A percentile compares a stretch with the other conserved stretches of the same genome.
Conservation (phyloP, 1,140 invertebrate species). For the Lordiphosa mommai region DNA sequence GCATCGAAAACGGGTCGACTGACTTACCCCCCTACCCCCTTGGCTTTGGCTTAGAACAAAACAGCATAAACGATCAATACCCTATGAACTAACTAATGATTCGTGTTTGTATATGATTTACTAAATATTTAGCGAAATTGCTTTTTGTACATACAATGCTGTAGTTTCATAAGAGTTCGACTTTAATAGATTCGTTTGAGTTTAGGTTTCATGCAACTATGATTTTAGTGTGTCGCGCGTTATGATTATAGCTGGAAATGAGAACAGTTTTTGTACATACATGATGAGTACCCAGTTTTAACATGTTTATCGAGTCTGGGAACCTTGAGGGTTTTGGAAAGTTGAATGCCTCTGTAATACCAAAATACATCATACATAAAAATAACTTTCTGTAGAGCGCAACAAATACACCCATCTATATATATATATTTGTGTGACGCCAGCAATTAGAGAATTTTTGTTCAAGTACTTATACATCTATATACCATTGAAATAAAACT, state of each 20-base stretch:
- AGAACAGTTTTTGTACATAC: too few species aligned
- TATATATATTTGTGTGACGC: neutral
- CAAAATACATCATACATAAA: too few species aligned
- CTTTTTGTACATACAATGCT: constrained; percentile 64
- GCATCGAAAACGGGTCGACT: constrained; percentile 45
- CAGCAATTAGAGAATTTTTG: constrained; percentile 1
- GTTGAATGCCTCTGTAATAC: too few species aligned
- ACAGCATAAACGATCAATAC: constrained; percentile 60
- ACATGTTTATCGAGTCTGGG: too few species aligned
- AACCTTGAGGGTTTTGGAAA: too few species aligned
- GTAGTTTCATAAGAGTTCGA: constrained; percentile 42
- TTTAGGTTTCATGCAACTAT: too few species aligned
- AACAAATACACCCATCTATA: neutral
- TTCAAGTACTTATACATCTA: constrained; percentile 2
- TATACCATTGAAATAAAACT: constrained; percentile 15
- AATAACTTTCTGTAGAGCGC: too few species aligned
- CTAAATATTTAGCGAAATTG: constrained; percentile 37
- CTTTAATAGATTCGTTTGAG: constrained; percentile 15
- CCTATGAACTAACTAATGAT: constrained; percentile 56
- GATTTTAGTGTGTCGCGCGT: too few species aligned
- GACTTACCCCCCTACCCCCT: constrained; percentile 38
- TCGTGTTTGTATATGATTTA: constrained; percentile 55
- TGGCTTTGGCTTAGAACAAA: constrained; percentile 51
- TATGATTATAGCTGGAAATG: too few species aligned
- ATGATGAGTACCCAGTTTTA: too few species aligned